These are phyloP conservation scores for Cichlasoma orientale DNA, from an alignment of 2,797 vertebrate genomes.

Conservation along the genomic window DNA sequence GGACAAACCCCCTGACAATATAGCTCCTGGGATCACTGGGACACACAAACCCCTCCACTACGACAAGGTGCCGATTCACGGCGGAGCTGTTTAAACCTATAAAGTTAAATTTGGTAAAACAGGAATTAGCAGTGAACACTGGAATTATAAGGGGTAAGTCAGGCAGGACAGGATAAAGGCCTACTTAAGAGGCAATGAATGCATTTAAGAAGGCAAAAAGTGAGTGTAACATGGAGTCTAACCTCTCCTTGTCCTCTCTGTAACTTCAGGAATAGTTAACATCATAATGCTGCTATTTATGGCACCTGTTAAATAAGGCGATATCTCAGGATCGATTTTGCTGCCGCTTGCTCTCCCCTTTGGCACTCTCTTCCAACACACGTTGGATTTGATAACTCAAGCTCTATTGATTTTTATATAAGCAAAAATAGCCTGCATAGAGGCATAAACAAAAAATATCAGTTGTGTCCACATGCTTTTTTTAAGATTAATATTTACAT, in stretches of 20 bases:
- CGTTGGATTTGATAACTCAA: slow-evolving; percentile 89
- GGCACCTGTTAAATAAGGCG: slow-evolving; percentile 89
- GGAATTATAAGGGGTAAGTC: background rate
- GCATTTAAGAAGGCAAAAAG: slow-evolving; percentile 40
- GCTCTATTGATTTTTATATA: slow-evolving; percentile 94
- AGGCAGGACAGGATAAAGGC: background rate
- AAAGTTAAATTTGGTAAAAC: background rate
- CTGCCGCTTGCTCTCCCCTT: slow-evolving; percentile 79
- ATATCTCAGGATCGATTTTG: slow-evolving; percentile 94
- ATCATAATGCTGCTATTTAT: slow-evolving; percentile 89
- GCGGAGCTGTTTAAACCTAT: background rate
- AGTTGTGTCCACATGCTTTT: slow-evolving; percentile 57
- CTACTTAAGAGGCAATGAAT: slow-evolving; percentile 1
- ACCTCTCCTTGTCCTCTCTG: slow-evolving; percentile 73
- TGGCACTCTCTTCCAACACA: slow-evolving; percentile 74
- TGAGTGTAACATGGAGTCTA: slow-evolving; percentile 47
- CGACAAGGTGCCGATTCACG: no score
- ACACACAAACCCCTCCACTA: no score
- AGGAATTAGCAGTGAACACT: background rate
- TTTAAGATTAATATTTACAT: slow-evolving; percentile 54
- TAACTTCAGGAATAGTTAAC: slow-evolving; percentile 79
- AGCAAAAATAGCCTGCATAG: slow-evolving; percentile 85
- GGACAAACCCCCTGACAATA: no score
- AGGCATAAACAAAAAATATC: slow-evolving; percentile 69
- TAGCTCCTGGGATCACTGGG: no score